Evolutionary conservation across 2,888 invertebrate species (phyloP).

Genomic region (Drosophila barbarae): DNA sequence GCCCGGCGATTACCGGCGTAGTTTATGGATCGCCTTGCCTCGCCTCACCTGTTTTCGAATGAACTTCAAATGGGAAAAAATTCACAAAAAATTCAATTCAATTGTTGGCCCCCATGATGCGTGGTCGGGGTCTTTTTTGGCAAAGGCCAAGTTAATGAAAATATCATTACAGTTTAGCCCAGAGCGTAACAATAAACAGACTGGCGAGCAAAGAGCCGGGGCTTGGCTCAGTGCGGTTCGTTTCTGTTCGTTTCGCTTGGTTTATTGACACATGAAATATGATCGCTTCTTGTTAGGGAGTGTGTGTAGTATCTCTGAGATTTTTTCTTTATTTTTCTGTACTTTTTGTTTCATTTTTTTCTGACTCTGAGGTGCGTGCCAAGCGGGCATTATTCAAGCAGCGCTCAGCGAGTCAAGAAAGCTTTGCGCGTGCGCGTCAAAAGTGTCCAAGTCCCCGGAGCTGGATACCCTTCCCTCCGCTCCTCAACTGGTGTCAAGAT

Average conservation of each 20-base stretch:
- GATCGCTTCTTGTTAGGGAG: constrained; percentile 67
- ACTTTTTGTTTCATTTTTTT: constrained; percentile 2
- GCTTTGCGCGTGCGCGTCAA: constrained; percentile 53
- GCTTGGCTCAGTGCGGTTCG: constrained; percentile 27
- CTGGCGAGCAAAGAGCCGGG: constrained; percentile 17
- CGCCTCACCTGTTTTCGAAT: constrained; percentile 51
- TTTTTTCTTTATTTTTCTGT: constrained; percentile 2
- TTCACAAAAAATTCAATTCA: constrained; percentile 50
- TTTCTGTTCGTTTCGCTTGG: constrained; percentile 24
- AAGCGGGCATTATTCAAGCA: constrained; percentile 68
- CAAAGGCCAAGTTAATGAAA: constrained; percentile 75
- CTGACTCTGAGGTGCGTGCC: constrained; percentile 61
- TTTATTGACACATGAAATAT: constrained; percentile 73
- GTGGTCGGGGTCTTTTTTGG: constrained; percentile 59
- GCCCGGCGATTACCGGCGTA: constrained; percentile 54
- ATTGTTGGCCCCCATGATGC: constrained; percentile 53
- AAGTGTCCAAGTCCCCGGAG: constrained; percentile 15
- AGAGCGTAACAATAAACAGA: constrained; percentile 62
- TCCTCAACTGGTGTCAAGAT: constrained; percentile 49
- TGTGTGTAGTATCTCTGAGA: constrained; percentile 44
- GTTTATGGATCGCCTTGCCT: constrained; percentile 15
- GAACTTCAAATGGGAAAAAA: constrained; percentile 46
- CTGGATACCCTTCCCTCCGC: constrained; percentile 15
- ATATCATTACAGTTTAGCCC: constrained; percentile 73
- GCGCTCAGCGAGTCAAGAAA: constrained; percentile 45